Evolutionary conservation across 2,888 invertebrate genomes (phyloP).

Genomic region (Nasonovia ribisnigri): DNA sequence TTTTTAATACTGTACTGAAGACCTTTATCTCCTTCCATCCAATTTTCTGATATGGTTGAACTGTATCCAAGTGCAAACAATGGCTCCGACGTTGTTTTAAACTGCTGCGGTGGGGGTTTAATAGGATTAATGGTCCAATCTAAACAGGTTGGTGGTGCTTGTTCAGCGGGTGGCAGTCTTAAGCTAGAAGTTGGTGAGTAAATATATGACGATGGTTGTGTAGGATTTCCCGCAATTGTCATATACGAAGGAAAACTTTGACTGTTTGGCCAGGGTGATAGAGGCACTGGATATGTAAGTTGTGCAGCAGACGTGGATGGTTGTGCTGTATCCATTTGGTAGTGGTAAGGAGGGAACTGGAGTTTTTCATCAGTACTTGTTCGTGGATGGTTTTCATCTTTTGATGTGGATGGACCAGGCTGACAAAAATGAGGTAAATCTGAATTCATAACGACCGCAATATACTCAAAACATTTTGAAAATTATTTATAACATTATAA

Average conservation of each 20-base stretch:
- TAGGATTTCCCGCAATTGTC: background rate
- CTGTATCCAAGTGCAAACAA: slow-evolving; percentile 43
- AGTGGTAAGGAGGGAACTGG: slow-evolving; percentile 32
- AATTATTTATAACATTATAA: background rate
- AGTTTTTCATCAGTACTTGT: background rate
- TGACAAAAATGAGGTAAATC: slow-evolving; percentile 37
- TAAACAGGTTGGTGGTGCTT: slow-evolving; percentile 40
- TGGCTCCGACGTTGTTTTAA: slow-evolving; percentile 55
- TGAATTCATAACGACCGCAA: slow-evolving; percentile 30
- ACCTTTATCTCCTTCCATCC: slow-evolving; percentile 54
- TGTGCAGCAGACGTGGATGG: background rate
- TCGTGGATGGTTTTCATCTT: background rate
- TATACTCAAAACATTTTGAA: background rate
- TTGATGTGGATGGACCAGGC: slow-evolving; percentile 51
- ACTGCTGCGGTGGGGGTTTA: slow-evolving; percentile 22
- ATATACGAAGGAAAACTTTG: slow-evolving; percentile 31
- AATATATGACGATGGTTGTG: slow-evolving; percentile 23
- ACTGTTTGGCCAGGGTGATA: slow-evolving; percentile 37
- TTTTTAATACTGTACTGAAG: slow-evolving; percentile 60
- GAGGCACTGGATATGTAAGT: slow-evolving; percentile 1
- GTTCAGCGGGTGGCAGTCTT: slow-evolving; percentile 12
- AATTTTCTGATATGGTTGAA: slow-evolving; percentile 55
- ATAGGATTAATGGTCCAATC: slow-evolving; percentile 54
- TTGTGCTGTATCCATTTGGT: background rate
- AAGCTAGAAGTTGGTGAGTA: slow-evolving; percentile 14